These are phyloP conservation scores for Calliopum simillimum DNA, from an alignment of 2,888 invertebrate species.

Conservation along the genomic window DNA sequence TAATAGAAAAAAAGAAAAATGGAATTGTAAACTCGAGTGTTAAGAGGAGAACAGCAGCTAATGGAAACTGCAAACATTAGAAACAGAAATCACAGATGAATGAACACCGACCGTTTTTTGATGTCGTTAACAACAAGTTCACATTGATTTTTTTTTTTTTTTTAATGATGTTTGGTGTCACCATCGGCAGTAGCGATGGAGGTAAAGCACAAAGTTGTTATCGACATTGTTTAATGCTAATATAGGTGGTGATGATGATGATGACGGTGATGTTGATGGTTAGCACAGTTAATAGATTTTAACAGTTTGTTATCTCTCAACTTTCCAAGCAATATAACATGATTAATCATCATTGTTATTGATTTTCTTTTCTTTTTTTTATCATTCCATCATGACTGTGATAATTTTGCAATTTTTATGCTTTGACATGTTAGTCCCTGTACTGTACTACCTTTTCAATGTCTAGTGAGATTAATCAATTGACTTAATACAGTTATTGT, in stretches of 20 bases:
- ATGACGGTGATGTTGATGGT: slow-evolving; percentile 51
- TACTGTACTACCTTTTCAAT: slow-evolving; percentile 22
- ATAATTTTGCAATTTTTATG: not conserved
- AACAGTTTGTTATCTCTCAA: slow-evolving; percentile 51
- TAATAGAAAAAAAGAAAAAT: not conserved
- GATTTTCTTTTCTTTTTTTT: not conserved
- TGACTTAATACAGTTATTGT: no score
- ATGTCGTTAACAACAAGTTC: not conserved
- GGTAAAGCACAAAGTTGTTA: not conserved
- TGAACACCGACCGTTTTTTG: slow-evolving; percentile 7
- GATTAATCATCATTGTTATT: slow-evolving; percentile 36
- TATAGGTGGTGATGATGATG: slow-evolving; percentile 31
- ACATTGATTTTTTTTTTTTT: slow-evolving; percentile 13
- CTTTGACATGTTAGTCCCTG: not conserved
- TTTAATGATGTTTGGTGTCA: slow-evolving; percentile 22
- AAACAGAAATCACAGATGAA: slow-evolving; percentile 34
- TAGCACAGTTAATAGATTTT: slow-evolving; percentile 20
- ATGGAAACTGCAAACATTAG: slow-evolving; percentile 18
- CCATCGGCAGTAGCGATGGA: not conserved
- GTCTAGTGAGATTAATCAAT: not conserved
- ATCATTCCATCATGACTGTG: not conserved
- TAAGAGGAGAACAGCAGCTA: not conserved
- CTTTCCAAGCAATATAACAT: slow-evolving; percentile 53
- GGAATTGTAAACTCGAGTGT: not conserved
- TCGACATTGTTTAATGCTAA: slow-evolving; percentile 4